These are phyloP conservation scores for Drosophila leontia DNA, from an alignment of 1,140 invertebrate genomes.

Conservation along the genomic window DNA sequence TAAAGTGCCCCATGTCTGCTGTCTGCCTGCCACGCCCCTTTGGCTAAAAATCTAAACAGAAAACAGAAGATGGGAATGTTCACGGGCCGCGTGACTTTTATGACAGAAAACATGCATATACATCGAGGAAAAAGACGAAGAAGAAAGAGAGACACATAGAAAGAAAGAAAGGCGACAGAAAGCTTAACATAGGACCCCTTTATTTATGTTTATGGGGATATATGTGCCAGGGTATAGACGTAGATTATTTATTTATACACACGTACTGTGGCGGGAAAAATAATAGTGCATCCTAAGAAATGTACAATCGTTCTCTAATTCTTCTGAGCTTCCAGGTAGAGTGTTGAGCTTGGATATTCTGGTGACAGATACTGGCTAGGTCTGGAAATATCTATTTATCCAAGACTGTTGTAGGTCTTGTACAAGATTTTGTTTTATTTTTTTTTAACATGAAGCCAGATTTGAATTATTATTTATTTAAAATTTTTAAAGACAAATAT, in stretches of 20 bases:
- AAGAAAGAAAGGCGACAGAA: constrained; percentile 6
- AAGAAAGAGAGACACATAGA: constrained; percentile 4
- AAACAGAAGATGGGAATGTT: constrained; percentile 28
- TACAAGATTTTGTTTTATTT: neutral
- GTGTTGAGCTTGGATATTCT: neutral
- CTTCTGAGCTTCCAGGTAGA: neutral
- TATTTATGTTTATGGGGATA: constrained; percentile 63
- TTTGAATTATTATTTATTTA: too few relatives aligned
- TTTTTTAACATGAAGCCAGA: too few relatives aligned
- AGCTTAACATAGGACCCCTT: constrained; percentile 48
- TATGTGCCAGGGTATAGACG: constrained; percentile 23
- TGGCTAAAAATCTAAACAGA: constrained; percentile 6
- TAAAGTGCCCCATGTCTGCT: constrained; percentile 16
- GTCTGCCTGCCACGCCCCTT: constrained; percentile 18
- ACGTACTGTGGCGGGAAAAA: constrained; percentile 10
- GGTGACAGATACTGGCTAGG: neutral
- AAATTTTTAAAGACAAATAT: too few relatives aligned
- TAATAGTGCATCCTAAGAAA: constrained; percentile 2
- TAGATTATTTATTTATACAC: constrained; percentile 33
- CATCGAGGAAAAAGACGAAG: constrained; percentile 34
- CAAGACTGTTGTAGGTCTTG: neutral
- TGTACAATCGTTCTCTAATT: neutral
- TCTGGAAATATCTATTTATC: neutral
- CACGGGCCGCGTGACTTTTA: constrained; percentile 63
- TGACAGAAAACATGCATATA: constrained; percentile 55